These are phyloP conservation scores for Seira musarum DNA, from an alignment of 2,888 invertebrate species.

Conservation along the genomic window DNA sequence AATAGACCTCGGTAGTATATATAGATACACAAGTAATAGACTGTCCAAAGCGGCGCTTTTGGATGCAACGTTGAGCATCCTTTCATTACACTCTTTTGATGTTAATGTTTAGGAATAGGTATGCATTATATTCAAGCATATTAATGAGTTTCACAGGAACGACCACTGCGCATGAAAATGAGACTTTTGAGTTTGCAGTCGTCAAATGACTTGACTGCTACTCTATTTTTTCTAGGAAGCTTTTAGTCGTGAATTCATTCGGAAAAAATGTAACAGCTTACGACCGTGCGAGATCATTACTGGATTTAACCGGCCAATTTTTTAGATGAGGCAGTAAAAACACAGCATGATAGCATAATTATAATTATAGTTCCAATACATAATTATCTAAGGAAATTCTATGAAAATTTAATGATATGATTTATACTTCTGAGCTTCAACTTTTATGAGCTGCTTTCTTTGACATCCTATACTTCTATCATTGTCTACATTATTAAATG, in stretches of 20 bases:
- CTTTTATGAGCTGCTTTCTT: no score
- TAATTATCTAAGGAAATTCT: background rate
- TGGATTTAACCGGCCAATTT: background rate
- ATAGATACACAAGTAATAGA: background rate
- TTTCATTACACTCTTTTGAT: background rate
- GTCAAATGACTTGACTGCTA: background rate
- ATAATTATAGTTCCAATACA: slow-evolving; percentile 4
- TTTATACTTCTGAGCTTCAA: no score
- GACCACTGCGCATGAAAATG: no score
- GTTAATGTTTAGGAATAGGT: background rate
- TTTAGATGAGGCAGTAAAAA: background rate
- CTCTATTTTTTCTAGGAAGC: no score
- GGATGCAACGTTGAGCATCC: background rate
- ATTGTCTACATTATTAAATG: no score
- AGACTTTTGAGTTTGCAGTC: background rate
- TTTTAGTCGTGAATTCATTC: background rate
- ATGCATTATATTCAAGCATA: background rate
- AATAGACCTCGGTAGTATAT: background rate
- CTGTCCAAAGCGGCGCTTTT: background rate
- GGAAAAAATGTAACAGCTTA: background rate
- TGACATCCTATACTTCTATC: no score
- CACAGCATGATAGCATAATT: background rate
- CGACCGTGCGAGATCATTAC: background rate
- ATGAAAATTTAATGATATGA: slow-evolving; percentile 1
- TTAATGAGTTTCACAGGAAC: background rate